These are phyloP conservation scores for Gymnodraco acuticeps DNA, from an alignment of 2,797 vertebrate genomes.

Conservation along the genomic window DNA sequence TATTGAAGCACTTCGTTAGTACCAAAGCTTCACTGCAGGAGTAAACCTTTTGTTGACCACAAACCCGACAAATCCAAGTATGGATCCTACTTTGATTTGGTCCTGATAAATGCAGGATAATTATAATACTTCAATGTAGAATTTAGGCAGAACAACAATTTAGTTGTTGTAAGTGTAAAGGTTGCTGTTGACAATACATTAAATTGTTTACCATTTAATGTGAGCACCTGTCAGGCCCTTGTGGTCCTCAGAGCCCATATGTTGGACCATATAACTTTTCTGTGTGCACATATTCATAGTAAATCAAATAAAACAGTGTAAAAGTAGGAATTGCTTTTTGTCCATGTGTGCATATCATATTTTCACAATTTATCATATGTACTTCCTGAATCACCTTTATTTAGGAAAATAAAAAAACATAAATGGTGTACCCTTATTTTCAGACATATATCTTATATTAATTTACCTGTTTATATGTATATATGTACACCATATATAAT, in stretches of 20 bases:
- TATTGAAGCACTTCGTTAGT: not conserved
- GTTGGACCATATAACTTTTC: not conserved
- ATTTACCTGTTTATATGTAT: conserved; percentile 73
- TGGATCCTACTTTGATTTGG: conserved; percentile 6
- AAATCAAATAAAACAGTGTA: conserved; percentile 5
- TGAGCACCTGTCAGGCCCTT: conserved; percentile 1
- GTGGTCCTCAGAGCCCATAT: conserved; percentile 28
- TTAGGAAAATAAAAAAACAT: conserved; percentile 78
- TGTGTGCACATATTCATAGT: conserved; percentile 1
- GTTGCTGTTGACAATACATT: not conserved
- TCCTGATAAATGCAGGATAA: not conserved
- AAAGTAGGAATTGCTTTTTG: not conserved
- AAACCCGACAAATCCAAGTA: not conserved
- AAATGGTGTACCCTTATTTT: conserved; percentile 67
- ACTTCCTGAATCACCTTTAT: conserved; percentile 69
- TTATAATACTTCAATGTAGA: not conserved
- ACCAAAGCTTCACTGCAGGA: not conserved
- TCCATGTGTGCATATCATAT: conserved; percentile 33
- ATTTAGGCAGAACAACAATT: not conserved
- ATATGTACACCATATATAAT: conserved; percentile 68
- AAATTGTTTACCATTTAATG: not conserved
- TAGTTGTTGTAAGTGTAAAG: not conserved
- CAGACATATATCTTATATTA: conserved; percentile 80
- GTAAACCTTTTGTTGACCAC: not conserved
- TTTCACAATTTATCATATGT: conserved; percentile 59